Evolutionary conservation across 2,797 vertebrate species (phyloP).

Genomic region (Brachyrhaphis roseni): DNA sequence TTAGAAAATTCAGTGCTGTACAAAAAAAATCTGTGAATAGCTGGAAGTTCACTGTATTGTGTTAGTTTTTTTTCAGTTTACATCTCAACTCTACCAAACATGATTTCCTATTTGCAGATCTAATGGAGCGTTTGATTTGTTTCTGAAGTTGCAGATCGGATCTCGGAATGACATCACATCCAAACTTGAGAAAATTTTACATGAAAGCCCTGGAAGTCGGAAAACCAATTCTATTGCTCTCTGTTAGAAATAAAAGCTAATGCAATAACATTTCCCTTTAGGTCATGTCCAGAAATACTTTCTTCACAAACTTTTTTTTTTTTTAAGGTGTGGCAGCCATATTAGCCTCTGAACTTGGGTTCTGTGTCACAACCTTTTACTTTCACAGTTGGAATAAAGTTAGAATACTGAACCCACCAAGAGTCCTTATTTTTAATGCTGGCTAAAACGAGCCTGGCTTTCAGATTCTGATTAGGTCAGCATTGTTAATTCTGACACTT

Average conservation of each 20-base stretch:
- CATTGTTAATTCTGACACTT: conserved; percentile 58
- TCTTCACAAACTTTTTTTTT: background rate
- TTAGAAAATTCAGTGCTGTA: too few species aligned
- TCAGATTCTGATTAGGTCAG: conserved; percentile 41
- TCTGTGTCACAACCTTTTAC: background rate
- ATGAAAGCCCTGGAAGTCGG: background rate
- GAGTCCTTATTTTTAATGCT: background rate
- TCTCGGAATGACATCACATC: background rate
- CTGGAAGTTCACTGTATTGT: too few species aligned
- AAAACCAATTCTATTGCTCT: background rate
- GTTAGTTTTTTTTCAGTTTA: too few species aligned
- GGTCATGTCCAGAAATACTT: background rate
- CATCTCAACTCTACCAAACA: background rate
- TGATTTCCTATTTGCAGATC: background rate
- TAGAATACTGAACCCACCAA: background rate
- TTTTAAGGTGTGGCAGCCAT: background rate
- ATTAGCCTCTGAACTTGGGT: background rate
- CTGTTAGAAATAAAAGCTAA: background rate
- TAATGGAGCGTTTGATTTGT: background rate
- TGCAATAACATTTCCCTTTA: background rate
- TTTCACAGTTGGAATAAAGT: background rate
- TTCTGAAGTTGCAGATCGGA: background rate
- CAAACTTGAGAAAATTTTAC: too few species aligned
- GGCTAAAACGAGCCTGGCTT: conserved; percentile 13
- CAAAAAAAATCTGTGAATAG: too few species aligned